A percentile compares a stretch with the other conserved stretches of the same genome.
Conservation (phyloP, 2,113 vertebrate species). For the Sus scrofa region T2T-Sscrofa CM000826.6:33163001-33163500, state of each 20-base stretch:
- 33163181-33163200: conserved; percentile 42
- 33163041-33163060: conserved; percentile 32
- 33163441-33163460: conserved; percentile 51
- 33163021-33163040: conserved; percentile 56
- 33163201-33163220: background rate
- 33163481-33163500: conserved; percentile 46
- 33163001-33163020: conserved; percentile 51
- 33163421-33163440: conserved; percentile 35
- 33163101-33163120: conserved; percentile 6
- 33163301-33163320: conserved; percentile 21
- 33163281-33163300: background rate
- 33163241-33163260: background rate
- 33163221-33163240: conserved; percentile 46
- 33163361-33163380: background rate
- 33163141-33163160: conserved; percentile 36
- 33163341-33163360: background rate
- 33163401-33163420: conserved; percentile 39
- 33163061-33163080: conserved; percentile 33
- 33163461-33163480: conserved; percentile 25
- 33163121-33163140: background rate
- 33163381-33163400: background rate
- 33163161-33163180: conserved; percentile 20
- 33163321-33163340: background rate
- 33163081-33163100: conserved; percentile 6
- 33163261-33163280: conserved; percentile 15